Conservation (phyloP, 2,113 vertebrate genomes). For the Rhabdomys dilectus region DNA sequence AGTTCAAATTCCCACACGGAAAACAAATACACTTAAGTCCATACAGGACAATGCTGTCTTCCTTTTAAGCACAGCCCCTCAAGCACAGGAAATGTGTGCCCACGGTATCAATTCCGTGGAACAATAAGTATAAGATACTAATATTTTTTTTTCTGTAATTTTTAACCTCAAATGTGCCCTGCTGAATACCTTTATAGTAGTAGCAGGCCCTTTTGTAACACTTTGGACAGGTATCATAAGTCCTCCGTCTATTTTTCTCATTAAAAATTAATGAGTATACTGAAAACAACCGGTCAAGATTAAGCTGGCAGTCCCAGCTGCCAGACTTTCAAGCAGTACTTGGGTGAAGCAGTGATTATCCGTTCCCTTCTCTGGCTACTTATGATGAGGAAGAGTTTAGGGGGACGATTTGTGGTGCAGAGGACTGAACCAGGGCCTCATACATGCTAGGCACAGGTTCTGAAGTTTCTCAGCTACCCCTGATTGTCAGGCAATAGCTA, state of each 20-base stretch:
- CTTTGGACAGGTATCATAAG: not conserved
- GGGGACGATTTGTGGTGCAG: not conserved
- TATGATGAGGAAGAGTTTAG: not conserved
- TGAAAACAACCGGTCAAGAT: not conserved
- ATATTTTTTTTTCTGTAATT: slow-evolving; percentile 19
- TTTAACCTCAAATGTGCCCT: not conserved
- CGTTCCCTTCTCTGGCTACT: not conserved
- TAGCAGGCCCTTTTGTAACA: not conserved
- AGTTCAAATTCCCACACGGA: not conserved
- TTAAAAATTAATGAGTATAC: not conserved
- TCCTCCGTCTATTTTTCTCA: not conserved
- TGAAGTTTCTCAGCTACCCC: not conserved
- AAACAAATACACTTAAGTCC: not conserved
- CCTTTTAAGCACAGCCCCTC: not conserved
- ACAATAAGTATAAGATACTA: not conserved
- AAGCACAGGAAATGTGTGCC: not conserved
- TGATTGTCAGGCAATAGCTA: not conserved
- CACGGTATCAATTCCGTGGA: not conserved
- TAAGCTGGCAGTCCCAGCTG: not conserved
- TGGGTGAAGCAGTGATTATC: not conserved
- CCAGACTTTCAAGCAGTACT: not conserved
- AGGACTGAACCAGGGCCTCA: not conserved
- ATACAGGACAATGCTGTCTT: not conserved
- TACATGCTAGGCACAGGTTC: too few relatives aligned
- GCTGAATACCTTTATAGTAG: not conserved